Percentiles rank a stretch among this genome's conserved stretches.
phyloP scores from a whole-genome alignment of 2,888 invertebrate species.

The Andrena bucephala region DNA sequence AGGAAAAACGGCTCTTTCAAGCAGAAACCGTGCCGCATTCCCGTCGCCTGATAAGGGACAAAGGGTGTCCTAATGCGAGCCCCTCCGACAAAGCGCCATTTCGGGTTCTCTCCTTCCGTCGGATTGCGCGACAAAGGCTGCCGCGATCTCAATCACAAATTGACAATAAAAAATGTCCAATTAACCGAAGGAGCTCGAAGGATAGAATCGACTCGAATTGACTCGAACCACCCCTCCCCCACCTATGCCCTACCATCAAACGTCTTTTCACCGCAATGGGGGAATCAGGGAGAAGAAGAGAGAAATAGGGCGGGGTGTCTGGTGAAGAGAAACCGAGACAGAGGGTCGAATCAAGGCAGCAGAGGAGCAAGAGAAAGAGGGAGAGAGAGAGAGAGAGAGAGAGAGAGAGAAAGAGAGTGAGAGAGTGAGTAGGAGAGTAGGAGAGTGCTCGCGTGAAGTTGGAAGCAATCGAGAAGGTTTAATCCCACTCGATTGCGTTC shows the following conservation, averaged over 20 bases:
- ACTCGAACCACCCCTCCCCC: slow-evolving; percentile 46
- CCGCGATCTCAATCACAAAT: slow-evolving; percentile 83
- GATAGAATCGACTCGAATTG: slow-evolving; percentile 72
- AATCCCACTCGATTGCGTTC: slow-evolving; percentile 84
- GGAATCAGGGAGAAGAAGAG: slow-evolving; percentile 38
- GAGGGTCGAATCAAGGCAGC: slow-evolving; percentile 34
- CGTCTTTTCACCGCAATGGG: slow-evolving; percentile 70
- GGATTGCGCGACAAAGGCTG: slow-evolving; percentile 74
- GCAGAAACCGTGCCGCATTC: slow-evolving; percentile 58
- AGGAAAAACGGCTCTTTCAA: slow-evolving; percentile 54
- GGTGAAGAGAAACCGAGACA: slow-evolving; percentile 48
- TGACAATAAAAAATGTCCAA: slow-evolving; percentile 85
- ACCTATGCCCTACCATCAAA: slow-evolving; percentile 45
- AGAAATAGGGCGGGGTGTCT: slow-evolving; percentile 32
- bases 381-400: slow-evolving; percentile 56
- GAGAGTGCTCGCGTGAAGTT: slow-evolving; percentile 81
- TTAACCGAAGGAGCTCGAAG: slow-evolving; percentile 78
- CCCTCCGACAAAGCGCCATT: slow-evolving; percentile 77
- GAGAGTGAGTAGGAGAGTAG: slow-evolving; percentile 40
- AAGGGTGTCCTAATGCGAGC: slow-evolving; percentile 78
- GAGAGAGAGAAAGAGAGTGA: neutral
- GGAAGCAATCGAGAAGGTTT: slow-evolving; percentile 84
- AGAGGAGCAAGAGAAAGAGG: slow-evolving; percentile 19
- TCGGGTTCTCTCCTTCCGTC: slow-evolving; percentile 63
- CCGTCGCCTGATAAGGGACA: slow-evolving; percentile 77